Conservation (phyloP, 2,797 vertebrate genomes). For the Enteromius viviparus region DNA sequence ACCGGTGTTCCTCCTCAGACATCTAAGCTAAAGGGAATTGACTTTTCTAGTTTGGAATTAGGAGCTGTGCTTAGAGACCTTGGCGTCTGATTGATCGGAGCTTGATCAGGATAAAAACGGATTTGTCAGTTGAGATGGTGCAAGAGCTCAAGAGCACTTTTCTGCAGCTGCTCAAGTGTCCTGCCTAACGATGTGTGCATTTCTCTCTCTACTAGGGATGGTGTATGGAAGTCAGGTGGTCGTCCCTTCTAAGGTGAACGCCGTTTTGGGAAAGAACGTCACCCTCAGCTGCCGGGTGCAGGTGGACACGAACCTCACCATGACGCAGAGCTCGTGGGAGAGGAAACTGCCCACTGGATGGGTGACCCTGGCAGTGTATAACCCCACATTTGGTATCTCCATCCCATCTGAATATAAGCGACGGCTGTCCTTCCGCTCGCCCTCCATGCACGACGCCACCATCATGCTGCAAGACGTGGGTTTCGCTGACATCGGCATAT, state of each 20-base stretch:
- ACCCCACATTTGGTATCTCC: slow-evolving; percentile 91
- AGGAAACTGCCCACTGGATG: slow-evolving; percentile 84
- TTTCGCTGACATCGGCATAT: slow-evolving; percentile 91
- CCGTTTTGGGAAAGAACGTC: slow-evolving; percentile 94
- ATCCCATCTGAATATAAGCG: slow-evolving; percentile 86
- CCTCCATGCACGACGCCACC: slow-evolving; percentile 90
- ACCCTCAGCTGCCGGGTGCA: slow-evolving; percentile 91
- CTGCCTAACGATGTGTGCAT: slow-evolving; percentile 31
- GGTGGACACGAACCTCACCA: slow-evolving; percentile 87
- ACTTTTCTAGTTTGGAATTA: slow-evolving; percentile 11
- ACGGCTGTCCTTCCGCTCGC: slow-evolving; percentile 89
- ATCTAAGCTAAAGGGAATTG: background rate
- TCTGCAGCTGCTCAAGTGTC: slow-evolving; percentile 25
- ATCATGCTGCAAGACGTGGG: slow-evolving; percentile 89
- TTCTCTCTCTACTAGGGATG: slow-evolving; percentile 75
- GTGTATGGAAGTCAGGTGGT: slow-evolving; percentile 87
- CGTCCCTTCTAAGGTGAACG: slow-evolving; percentile 88
- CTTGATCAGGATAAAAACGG: slow-evolving; percentile 22
- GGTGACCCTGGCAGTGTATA: slow-evolving; percentile 91
- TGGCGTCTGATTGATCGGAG: slow-evolving; percentile 35
- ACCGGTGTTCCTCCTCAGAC: background rate
- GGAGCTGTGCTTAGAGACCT: slow-evolving; percentile 13
- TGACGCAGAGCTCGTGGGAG: slow-evolving; percentile 97
- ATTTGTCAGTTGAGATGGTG: slow-evolving; percentile 34
- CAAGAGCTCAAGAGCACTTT: slow-evolving; percentile 17